These are phyloP conservation scores for Carposina sasakii DNA, from an alignment of 1,140 invertebrate genomes.

Conservation along the genomic window DNA sequence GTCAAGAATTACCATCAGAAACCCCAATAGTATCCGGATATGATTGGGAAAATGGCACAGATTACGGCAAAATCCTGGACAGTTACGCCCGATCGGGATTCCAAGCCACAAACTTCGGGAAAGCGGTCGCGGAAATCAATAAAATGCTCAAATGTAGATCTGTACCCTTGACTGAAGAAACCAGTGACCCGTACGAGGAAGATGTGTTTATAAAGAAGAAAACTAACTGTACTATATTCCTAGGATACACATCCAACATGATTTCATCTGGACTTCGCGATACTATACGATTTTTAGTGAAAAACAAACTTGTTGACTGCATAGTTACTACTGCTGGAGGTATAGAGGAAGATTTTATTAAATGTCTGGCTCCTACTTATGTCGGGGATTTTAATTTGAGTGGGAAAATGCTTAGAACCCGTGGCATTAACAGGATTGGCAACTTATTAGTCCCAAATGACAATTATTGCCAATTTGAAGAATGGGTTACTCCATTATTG, in stretches of 20 bases:
- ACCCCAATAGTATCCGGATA: slow-evolving; percentile 84
- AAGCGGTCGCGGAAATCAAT: slow-evolving; percentile 92
- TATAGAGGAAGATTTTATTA: slow-evolving; percentile 99
- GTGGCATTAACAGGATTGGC: slow-evolving; percentile 97
- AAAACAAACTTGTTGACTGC: slow-evolving; percentile 92
- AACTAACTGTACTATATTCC: slow-evolving; percentile 94
- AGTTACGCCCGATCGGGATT: slow-evolving; percentile 91
- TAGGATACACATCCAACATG: slow-evolving; percentile 99
- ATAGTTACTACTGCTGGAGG: slow-evolving; percentile 98
- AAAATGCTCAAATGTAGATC: slow-evolving; percentile 88
- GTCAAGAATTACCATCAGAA: slow-evolving; percentile 74
- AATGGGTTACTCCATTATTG: slow-evolving; percentile 97
- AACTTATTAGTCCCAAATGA: slow-evolving; percentile 98
- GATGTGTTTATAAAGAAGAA: slow-evolving; percentile 86
- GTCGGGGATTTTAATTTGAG: slow-evolving; percentile 92
- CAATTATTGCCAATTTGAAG: slow-evolving; percentile 99
- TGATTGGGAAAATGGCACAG: slow-evolving; percentile 93
- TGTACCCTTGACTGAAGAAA: slow-evolving; percentile 77
- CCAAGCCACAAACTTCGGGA: slow-evolving; percentile 96
- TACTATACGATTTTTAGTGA: slow-evolving; percentile 89
- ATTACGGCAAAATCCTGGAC: slow-evolving; percentile 89
- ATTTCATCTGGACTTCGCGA: slow-evolving; percentile 96
- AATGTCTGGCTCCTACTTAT: slow-evolving; percentile 96
- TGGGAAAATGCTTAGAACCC: slow-evolving; percentile 84
- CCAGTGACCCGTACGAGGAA: slow-evolving; percentile 79